Evolutionary conservation across 2,888 invertebrate species (phyloP), one percentile per base, ranked within the genome.

Genomic region (Euclidia mi): DNA sequence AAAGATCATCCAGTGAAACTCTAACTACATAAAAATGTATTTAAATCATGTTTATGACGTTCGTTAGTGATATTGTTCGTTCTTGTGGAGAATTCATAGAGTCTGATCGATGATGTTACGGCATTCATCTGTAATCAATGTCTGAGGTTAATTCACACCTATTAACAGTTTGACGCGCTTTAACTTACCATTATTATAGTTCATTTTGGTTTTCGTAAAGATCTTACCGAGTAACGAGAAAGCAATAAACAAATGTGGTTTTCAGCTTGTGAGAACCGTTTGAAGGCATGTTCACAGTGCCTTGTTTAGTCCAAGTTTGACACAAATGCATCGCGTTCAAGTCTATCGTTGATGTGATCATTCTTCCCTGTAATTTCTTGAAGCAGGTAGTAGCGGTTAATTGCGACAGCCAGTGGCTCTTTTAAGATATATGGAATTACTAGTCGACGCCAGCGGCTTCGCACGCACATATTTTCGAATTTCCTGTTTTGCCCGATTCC

Each of bases 101-200:
- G 11, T 20, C 34, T 56, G 56, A 49, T 44, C 56, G 44, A 44
- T 49, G 44, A 44, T 28, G 56, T 49, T 56, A 56, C 45, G 56
- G 38, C 45, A 50, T 44, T 56, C 44, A 50, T 56, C 9, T 7
- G 29, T 49, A 56, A 56, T 56, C 45, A 49, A 45, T 40, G 42
- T 35, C 14, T 45, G 45, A 45, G 31, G 32, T 40, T 56, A 56
- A 49, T 45, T 56, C 35, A 40, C 44, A 45, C 14, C 56, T 31
- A 56, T 56, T 56, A 56, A 40, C 38, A 49, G 49, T 56, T 50
- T 56, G 49, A 56, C 56, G 56, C 49, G 41, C 45, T 56, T 56
- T 15, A 18, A 28, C 28, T 49, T 48, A 48, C 43, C 48, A 56
- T 48, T 48, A 49, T 49, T 49, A 56, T 34, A 45, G 20, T 44